Conservation (phyloP, 2,888 invertebrate genomes). For the Augiades crinisus region DNA sequence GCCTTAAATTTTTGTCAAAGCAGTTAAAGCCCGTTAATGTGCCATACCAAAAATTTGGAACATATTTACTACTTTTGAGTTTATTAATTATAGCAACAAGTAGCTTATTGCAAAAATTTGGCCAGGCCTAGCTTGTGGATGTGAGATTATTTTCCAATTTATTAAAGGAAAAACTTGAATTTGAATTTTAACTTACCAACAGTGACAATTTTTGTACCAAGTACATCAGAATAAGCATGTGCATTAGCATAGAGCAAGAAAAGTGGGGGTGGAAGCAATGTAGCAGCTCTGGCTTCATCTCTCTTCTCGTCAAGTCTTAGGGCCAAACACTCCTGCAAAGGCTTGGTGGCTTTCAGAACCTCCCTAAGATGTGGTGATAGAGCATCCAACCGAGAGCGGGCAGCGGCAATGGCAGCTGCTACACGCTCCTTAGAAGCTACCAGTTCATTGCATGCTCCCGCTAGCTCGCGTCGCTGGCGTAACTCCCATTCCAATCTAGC, state of each 20-base stretch:
- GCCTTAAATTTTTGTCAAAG: too few species aligned
- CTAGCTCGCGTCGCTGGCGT: constrained; percentile 91
- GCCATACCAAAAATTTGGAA: too few species aligned
- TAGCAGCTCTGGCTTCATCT: constrained; percentile 88
- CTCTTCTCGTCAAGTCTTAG: constrained; percentile 89
- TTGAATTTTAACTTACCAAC: constrained; percentile 59
- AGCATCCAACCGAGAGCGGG: constrained; percentile 89
- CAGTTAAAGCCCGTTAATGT: too few species aligned
- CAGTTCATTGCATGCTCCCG: constrained; percentile 88
- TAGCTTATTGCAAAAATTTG: too few species aligned
- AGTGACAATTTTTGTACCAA: constrained; percentile 76
- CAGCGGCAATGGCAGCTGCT: constrained; percentile 87
- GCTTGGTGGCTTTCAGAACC: constrained; percentile 88
- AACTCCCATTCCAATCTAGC: constrained; percentile 96
- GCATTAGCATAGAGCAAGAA: constrained; percentile 94
- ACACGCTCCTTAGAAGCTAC: constrained; percentile 89
- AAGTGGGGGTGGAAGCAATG: constrained; percentile 89
- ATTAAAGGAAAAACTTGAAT: too few species aligned
- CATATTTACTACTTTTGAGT: too few species aligned
- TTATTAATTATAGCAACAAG: too few species aligned
- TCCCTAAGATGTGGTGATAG: constrained; percentile 88
- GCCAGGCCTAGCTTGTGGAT: too few species aligned
- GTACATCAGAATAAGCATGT: constrained; percentile 90
- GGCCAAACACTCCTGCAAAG: constrained; percentile 93
- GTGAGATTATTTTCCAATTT: too few species aligned